Percentiles rank a stretch among this genome's conserved stretches.
Evolutionary conservation across 2,113 vertebrate species (phyloP).

Genomic region (Chaenocephalus aceratus): DNA sequence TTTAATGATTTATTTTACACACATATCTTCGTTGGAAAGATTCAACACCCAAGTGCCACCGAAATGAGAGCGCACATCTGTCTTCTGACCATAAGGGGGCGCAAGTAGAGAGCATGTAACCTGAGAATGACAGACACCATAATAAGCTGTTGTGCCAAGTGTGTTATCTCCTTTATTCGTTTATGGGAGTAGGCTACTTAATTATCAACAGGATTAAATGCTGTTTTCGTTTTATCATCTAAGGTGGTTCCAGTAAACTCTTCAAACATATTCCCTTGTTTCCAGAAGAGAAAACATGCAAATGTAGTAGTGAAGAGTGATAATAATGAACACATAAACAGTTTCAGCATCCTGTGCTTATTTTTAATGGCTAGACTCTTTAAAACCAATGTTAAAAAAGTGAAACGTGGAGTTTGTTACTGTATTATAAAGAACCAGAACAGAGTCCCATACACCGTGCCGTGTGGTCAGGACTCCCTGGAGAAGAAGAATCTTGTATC

Average conservation of each 20-base stretch:
- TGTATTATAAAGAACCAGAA: not conserved
- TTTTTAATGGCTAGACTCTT: not conserved
- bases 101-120: not conserved
- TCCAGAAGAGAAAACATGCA: not conserved
- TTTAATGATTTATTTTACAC: not conserved
- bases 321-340: not conserved
- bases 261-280: not conserved
- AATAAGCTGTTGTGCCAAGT: not conserved
- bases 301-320: not conserved
- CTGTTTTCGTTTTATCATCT: constrained; percentile 26
- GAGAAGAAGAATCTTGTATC: no score
- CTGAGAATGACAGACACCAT: not conserved
- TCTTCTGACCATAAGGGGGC: constrained; percentile 60
- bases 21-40: not conserved
- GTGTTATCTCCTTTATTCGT: constrained; percentile 35
- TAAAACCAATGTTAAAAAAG: not conserved
- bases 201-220: constrained; percentile 27
- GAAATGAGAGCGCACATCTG: not conserved
- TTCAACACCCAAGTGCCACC: not conserved
- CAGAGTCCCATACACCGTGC: not conserved
- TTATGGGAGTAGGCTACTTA: constrained; percentile 15
- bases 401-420: not conserved
- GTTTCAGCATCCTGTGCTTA: not conserved
- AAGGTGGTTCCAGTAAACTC: not conserved
- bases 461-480: no score